These are phyloP conservation scores for Drosophila melanogaster DNA, from an alignment of 1,140 invertebrate genomes.

Conservation along the genomic window Release_6_plus_ISO1_MT NT_033779.5:4693001-4693500, in stretches of 20 bases:
- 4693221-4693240: slow-evolving; percentile 6
- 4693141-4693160: slow-evolving; percentile 32
- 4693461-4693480: too few species aligned
- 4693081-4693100: slow-evolving; percentile 14
- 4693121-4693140: slow-evolving; percentile 18
- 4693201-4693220: slow-evolving; percentile 12
- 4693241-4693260: slow-evolving; percentile 34
- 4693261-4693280: slow-evolving; percentile 8
- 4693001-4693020: slow-evolving; percentile 23
- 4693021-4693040: slow-evolving; percentile 54
- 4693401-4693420: too few species aligned
- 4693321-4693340: background rate
- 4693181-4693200: slow-evolving; percentile 21
- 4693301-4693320: background rate
- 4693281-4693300: slow-evolving; percentile 4
- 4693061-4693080: slow-evolving; percentile 33
- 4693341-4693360: background rate
- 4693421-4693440: background rate
- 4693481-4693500: too few species aligned
- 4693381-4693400: too few species aligned
- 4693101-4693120: background rate
- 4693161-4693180: slow-evolving; percentile 32
- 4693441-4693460: too few species aligned
- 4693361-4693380: background rate
- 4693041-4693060: slow-evolving; percentile 26